Percentiles rank a stretch among this genome's conserved stretches.
phyloP scores from a whole-genome alignment of 2,888 invertebrate species.

The Strigamia crassipes region DNA sequence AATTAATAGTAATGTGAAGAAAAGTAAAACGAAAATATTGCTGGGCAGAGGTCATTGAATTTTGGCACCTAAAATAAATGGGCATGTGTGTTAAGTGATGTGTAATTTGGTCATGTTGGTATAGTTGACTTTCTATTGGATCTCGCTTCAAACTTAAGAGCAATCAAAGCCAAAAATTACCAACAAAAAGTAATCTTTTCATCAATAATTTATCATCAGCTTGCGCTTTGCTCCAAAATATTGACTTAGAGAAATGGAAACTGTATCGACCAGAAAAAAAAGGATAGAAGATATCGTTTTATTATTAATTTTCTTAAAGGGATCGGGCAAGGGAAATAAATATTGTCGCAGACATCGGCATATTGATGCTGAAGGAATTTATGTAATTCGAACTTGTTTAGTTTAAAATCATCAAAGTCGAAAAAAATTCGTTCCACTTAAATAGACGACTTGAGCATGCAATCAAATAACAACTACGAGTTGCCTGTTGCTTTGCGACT shows the following conservation, averaged over 20 bases:
- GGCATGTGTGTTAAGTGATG: background rate
- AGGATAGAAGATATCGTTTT: background rate
- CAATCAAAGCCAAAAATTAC: constrained; percentile 30
- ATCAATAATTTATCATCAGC: constrained; percentile 30
- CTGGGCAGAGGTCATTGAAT: background rate
- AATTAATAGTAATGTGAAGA: constrained; percentile 25
- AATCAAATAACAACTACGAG: background rate
- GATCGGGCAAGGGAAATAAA: too few relatives aligned
- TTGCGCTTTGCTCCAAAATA: background rate
- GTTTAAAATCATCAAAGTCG: too few relatives aligned
- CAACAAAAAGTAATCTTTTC: constrained; percentile 40
- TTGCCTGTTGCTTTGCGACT: background rate
- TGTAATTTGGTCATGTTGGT: background rate
- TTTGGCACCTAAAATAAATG: background rate
- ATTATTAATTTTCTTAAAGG: too few relatives aligned
- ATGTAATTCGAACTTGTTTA: too few relatives aligned
- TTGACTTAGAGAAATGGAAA: background rate
- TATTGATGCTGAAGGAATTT: too few relatives aligned
- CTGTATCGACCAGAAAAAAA: background rate
- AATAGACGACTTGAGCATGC: too few relatives aligned
- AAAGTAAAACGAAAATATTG: background rate
- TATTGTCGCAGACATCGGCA: too few relatives aligned
- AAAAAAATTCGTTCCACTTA: too few relatives aligned
- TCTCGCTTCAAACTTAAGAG: background rate
- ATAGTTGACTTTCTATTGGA: background rate